phyloP scores from a whole-genome alignment of 2,797 vertebrate species.

The Eleutherodactylus coqui region DNA sequence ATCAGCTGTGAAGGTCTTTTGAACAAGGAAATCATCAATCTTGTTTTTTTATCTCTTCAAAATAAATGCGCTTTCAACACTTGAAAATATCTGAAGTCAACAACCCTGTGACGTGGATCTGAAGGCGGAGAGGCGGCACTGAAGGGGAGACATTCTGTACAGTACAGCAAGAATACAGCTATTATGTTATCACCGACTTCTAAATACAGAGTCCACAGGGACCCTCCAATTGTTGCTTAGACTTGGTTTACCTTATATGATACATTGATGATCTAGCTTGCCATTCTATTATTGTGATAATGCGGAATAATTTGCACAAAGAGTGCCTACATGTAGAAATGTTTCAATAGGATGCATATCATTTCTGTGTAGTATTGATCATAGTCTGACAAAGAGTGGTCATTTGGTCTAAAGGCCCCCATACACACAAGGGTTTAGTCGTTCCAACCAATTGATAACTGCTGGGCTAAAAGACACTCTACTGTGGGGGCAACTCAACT shows the following conservation, averaged over 20 bases:
- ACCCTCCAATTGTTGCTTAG: background rate
- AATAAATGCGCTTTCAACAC: conserved; percentile 55
- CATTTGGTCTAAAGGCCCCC: too few species aligned
- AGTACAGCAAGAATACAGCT: background rate
- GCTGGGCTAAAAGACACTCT: too few species aligned
- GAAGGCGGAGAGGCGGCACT: conserved; percentile 51
- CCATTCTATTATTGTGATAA: background rate
- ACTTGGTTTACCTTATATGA: background rate
- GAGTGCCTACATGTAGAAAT: background rate
- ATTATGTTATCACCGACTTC: background rate
- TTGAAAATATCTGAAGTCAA: conserved; percentile 59
- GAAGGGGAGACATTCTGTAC: conserved; percentile 15
- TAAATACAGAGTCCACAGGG: background rate
- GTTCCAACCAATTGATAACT: too few species aligned
- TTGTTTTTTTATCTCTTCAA: conserved; percentile 41
- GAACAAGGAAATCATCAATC: conserved; percentile 56
- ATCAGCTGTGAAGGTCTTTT: conserved; percentile 45
- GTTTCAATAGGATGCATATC: background rate
- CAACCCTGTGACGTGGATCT: conserved; percentile 45
- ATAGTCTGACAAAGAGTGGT: background rate
- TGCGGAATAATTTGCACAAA: background rate
- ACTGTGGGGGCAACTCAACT: too few species aligned
- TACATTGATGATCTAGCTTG: background rate
- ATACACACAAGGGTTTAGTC: too few species aligned
- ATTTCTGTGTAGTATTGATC: background rate